Evolutionary conservation across 2,888 invertebrate genomes (phyloP).

Genomic region (Hymenopus coronatus): DNA sequence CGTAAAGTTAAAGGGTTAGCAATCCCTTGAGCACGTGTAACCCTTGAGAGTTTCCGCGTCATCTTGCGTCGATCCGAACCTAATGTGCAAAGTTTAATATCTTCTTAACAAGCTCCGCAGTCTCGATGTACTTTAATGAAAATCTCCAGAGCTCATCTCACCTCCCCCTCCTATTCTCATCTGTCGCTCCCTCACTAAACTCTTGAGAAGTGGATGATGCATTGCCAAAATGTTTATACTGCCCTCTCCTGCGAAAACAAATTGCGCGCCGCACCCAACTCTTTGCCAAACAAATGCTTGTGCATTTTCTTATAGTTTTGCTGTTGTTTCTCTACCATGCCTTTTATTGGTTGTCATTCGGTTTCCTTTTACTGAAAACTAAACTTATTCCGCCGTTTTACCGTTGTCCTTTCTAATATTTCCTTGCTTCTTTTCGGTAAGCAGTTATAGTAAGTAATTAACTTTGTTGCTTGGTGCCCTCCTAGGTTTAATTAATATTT

Average conservation of each 20-base stretch:
- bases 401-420: background rate
- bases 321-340: background rate
- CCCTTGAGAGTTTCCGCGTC: too few relatives aligned
- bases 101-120: background rate
- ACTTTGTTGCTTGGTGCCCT: background rate
- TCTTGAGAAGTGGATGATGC: too few relatives aligned
- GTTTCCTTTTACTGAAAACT: background rate
- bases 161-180: background rate
- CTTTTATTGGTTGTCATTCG: background rate
- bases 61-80: background rate
- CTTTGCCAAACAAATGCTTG: too few relatives aligned
- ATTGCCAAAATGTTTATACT: too few relatives aligned
- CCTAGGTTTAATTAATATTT: background rate
- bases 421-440: background rate
- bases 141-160: background rate
- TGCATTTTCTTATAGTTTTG: too few relatives aligned
- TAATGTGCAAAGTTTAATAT: background rate
- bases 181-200: background rate
- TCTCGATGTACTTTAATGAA: background rate
- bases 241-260: too few relatives aligned
- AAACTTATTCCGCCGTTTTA: background rate
- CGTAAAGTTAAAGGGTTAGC: too few relatives aligned
- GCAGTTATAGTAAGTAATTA: background rate
- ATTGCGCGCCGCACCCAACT: too few relatives aligned
- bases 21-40: too few relatives aligned